Evolutionary conservation across 1,140 invertebrate genomes (phyloP).

Genomic region (Trichonephila clavipes): DNA sequence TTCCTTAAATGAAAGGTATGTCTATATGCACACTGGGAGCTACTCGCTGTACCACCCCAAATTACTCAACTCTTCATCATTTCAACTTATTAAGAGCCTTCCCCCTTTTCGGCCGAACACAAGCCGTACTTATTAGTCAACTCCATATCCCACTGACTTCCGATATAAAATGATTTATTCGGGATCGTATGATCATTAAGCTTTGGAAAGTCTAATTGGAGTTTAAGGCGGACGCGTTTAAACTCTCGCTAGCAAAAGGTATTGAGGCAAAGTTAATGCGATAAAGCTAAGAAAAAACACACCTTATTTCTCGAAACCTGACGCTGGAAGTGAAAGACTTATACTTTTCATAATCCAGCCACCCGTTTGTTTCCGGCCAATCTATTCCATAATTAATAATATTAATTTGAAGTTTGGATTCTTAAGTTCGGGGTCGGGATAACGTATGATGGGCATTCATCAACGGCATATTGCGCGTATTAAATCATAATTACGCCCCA

Average conservation of each 20-base stretch:
- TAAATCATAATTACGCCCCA: slow-evolving; percentile 72
- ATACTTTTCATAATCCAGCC: slow-evolving; percentile 59
- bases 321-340: slow-evolving; percentile 48
- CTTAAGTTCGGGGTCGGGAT: slow-evolving; percentile 60
- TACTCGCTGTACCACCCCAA: no score
- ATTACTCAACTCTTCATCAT: no score
- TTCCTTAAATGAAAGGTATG: no score
- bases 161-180: slow-evolving; percentile 41
- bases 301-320: not conserved
- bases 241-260: not conserved
- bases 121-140: slow-evolving; percentile 9
- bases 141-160: slow-evolving; percentile 3
- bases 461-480: slow-evolving; percentile 70
- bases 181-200: slow-evolving; percentile 24
- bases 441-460: slow-evolving; percentile 62
- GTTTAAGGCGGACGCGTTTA: slow-evolving; percentile 18
- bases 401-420: slow-evolving; percentile 73
- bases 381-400: slow-evolving; percentile 73
- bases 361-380: slow-evolving; percentile 60
- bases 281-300: not conserved
- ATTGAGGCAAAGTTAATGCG: not conserved
- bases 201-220: slow-evolving; percentile 29
- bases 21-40: no score
- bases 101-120: not conserved
- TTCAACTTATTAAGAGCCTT: no score